Percentiles rank a stretch among this genome's conserved stretches.
These are phyloP conservation scores for Genyomyrus donnyi DNA, from an alignment of 2,113 vertebrate species.

Conservation along the genomic window DNA sequence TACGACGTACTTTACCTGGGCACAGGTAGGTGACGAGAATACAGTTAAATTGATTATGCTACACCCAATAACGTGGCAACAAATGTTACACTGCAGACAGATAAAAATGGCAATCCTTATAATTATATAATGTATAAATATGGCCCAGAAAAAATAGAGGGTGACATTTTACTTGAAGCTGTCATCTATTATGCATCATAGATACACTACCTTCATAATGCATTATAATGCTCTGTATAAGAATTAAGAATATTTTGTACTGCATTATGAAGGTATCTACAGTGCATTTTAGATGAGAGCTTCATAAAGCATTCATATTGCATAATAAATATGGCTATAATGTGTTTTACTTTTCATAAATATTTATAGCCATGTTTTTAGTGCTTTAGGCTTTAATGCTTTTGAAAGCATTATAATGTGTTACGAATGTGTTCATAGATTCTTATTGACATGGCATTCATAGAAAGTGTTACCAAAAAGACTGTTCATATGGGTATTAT, in stretches of 20 bases:
- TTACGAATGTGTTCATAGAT: not conserved
- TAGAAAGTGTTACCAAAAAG: not conserved
- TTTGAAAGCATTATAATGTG: not conserved
- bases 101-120: not conserved
- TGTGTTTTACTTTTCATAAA: not conserved
- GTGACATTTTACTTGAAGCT: not conserved
- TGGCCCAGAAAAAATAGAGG: not conserved
- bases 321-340: not conserved
- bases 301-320: not conserved
- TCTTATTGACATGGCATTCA: not conserved
- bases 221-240: too few relatives aligned
- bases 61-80: not conserved
- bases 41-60: not conserved
- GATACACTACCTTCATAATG: too few relatives aligned
- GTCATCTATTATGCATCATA: not conserved
- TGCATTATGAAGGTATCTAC: not conserved
- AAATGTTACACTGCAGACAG: not conserved
- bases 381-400: not conserved
- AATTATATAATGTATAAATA: not conserved
- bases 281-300: not conserved
- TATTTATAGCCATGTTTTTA: not conserved
- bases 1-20: slow-evolving; percentile 71
- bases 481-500: not conserved
- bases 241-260: not conserved
- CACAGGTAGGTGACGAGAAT: slow-evolving; percentile 62